Evolutionary conservation across 1,140 invertebrate species (phyloP).

Genomic region (Vollenhovia emeryi): DNA sequence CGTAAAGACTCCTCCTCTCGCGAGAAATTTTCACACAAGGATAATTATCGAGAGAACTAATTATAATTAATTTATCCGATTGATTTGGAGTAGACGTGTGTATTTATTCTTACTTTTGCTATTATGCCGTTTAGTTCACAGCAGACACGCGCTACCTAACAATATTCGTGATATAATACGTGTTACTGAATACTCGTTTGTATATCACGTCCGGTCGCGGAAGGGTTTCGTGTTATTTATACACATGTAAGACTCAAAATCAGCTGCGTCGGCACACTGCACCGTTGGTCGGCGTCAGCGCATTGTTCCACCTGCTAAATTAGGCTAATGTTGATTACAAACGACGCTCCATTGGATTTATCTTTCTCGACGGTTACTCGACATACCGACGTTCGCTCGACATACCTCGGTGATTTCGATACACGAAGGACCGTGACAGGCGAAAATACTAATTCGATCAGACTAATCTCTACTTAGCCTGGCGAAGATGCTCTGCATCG

Average conservation of each 20-base stretch:
- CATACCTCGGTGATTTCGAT: constrained; percentile 8
- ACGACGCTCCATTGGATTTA: not conserved
- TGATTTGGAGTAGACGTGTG: not conserved
- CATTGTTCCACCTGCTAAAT: constrained; percentile 48
- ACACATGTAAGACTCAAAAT: not conserved
- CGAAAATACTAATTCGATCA: not conserved
- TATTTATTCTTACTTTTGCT: not conserved
- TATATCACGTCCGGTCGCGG: constrained; percentile 4
- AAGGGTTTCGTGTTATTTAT: constrained; percentile 19
- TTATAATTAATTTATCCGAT: not conserved
- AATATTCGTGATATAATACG: not conserved
- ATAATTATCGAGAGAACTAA: not conserved
- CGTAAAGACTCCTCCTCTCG: not conserved
- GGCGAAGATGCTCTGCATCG: not conserved
- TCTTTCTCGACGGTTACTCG: constrained; percentile 21
- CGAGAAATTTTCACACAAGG: not conserved
- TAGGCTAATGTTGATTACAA: constrained; percentile 33
- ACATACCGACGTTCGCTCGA: not conserved
- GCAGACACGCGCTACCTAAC: not conserved
- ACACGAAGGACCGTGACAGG: not conserved
- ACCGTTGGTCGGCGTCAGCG: constrained; percentile 18
- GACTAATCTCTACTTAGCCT: not conserved
- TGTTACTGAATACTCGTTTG: not conserved
- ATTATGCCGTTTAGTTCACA: not conserved
- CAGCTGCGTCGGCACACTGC: not conserved